Conservation (phyloP, 2,888 invertebrate genomes). For the Drosophila aldrichi region DNA sequence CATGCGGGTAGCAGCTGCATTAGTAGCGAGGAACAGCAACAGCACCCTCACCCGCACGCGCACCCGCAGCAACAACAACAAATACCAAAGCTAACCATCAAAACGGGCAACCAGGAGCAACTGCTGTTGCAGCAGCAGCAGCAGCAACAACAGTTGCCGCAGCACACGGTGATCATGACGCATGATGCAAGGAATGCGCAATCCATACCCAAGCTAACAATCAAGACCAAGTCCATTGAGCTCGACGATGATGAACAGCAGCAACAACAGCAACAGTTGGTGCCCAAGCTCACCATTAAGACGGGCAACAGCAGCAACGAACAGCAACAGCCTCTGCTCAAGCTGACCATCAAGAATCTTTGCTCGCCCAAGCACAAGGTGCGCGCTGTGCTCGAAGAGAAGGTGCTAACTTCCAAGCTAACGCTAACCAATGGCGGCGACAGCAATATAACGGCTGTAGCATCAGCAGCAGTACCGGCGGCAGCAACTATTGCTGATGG, state of each 20-base stretch:
- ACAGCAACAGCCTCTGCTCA: slow-evolving; percentile 78
- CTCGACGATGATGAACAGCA: slow-evolving; percentile 58
- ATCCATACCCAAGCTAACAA: slow-evolving; percentile 84
- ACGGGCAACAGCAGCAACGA: slow-evolving; percentile 40
- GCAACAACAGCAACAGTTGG: slow-evolving; percentile 37
- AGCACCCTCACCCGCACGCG: neutral
- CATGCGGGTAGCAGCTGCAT: slow-evolving; percentile 71
- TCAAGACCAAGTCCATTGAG: slow-evolving; percentile 84
- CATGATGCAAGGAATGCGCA: slow-evolving; percentile 81
- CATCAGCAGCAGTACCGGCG: slow-evolving; percentile 14
- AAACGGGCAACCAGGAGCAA: slow-evolving; percentile 61
- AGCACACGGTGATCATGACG: slow-evolving; percentile 86
- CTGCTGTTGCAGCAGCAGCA: neutral
- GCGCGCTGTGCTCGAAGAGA: slow-evolving; percentile 86
- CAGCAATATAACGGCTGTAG: neutral
- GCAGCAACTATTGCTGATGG: slow-evolving; percentile 14
- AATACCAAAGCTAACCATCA: slow-evolving; percentile 86
- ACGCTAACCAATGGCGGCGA: slow-evolving; percentile 69
- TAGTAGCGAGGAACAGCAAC: slow-evolving; percentile 65
- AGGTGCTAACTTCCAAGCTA: slow-evolving; percentile 55
- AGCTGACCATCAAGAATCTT: slow-evolving; percentile 84
- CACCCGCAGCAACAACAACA: slow-evolving; percentile 26
- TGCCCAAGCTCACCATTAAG: slow-evolving; percentile 82
- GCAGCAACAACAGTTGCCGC: slow-evolving; percentile 52
- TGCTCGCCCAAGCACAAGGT: slow-evolving; percentile 86